Conservation (phyloP, 2,113 vertebrate species). For the Lophius piscatorius region DNA sequence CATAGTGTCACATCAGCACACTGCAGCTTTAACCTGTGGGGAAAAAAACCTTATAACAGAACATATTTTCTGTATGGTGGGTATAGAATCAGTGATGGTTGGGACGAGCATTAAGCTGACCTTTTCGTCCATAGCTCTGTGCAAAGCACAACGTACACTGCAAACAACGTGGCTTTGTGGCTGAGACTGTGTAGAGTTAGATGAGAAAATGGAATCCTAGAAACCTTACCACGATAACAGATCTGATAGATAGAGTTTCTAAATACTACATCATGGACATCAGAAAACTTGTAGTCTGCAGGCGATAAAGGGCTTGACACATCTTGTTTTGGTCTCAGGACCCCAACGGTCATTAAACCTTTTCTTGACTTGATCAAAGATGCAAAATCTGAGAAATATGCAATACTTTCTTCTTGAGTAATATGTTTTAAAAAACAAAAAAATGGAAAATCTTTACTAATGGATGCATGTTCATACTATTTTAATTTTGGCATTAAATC, state of each 20-base stretch:
- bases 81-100: not conserved
- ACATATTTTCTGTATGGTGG: not conserved
- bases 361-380: no score
- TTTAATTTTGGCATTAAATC: no score
- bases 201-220: not conserved
- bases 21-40: constrained; percentile 37
- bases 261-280: not conserved
- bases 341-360: no score
- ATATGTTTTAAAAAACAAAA: no score
- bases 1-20: constrained; percentile 38
- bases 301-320: no score
- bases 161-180: constrained; percentile 35
- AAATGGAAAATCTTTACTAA: no score
- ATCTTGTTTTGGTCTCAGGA: no score
- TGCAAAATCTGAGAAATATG: no score
- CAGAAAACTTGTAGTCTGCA: no score
- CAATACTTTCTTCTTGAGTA: no score
- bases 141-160: constrained; percentile 3
- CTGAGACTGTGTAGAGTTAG: not conserved
- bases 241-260: constrained; percentile 2
- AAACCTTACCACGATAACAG: constrained; percentile 9
- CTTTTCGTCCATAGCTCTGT: constrained; percentile 23
- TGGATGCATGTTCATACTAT: no score
- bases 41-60: constrained; percentile 1
- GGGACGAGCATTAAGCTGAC: constrained; percentile 24